Evolutionary conservation across 2,797 vertebrate species (phyloP).

Genomic region (Valencia hispanica): DNA sequence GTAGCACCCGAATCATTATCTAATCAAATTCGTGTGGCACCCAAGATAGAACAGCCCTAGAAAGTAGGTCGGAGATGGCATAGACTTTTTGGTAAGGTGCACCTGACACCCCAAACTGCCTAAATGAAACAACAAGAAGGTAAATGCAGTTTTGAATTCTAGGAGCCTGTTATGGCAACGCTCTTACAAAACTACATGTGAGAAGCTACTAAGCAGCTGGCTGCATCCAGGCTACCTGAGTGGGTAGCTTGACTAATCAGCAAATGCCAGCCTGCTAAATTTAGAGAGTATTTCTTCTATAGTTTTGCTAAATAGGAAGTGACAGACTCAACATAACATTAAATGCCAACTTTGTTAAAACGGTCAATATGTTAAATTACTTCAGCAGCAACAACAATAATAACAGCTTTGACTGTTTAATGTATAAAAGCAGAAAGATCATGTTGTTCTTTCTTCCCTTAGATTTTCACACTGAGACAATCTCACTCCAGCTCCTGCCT

Average conservation of each 20-base stretch:
- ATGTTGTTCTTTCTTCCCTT: not conserved
- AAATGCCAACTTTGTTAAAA: not conserved
- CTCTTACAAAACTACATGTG: not conserved
- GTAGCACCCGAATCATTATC: too few species aligned
- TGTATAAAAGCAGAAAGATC: too few species aligned
- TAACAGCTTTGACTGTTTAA: not conserved
- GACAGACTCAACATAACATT: not conserved
- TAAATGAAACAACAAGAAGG: too few species aligned
- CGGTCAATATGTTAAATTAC: not conserved
- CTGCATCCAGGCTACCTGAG: not conserved
- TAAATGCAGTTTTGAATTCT: too few species aligned
- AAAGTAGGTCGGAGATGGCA: too few species aligned
- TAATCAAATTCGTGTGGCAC: too few species aligned
- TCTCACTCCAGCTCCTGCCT: not conserved
- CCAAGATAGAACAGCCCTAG: too few species aligned
- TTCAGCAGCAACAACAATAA: not conserved
- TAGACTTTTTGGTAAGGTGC: too few species aligned
- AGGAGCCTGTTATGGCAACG: not conserved
- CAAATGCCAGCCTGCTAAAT: not conserved
- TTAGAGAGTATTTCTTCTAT: not conserved
- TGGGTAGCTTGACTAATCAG: not conserved
- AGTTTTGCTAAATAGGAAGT: not conserved
- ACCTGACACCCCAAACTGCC: too few species aligned
- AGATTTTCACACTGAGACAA: not conserved
- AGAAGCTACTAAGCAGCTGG: not conserved